These are phyloP conservation scores for Rallus limicola DNA, from an alignment of 2,113 vertebrate species.

Conservation along the genomic window DNA sequence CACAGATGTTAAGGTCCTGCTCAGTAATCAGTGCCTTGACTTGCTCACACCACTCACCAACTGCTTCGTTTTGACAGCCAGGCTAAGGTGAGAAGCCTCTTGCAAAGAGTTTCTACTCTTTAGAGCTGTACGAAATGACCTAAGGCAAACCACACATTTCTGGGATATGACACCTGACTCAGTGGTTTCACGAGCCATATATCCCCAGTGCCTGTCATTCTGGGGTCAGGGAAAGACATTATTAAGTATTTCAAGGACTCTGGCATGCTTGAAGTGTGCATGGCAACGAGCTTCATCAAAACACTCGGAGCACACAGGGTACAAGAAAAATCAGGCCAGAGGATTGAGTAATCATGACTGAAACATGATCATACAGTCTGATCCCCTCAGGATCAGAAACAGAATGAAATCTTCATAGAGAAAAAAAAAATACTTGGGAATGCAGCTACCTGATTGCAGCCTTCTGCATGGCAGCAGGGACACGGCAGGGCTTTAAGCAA, in stretches of 20 bases:
- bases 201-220: background rate
- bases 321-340: background rate
- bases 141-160: background rate
- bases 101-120: background rate
- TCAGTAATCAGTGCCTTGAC: background rate
- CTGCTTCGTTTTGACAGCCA: background rate
- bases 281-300: conserved; percentile 23
- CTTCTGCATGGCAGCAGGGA: background rate
- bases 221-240: background rate
- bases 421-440: background rate
- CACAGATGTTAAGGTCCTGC: background rate
- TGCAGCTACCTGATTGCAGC: background rate
- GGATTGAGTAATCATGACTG: conserved; percentile 10
- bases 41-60: background rate
- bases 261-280: background rate
- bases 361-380: background rate
- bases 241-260: conserved; percentile 1
- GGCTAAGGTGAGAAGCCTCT: background rate
- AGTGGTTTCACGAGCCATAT: background rate
- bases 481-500: background rate
- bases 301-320: background rate
- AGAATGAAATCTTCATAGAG: background rate
- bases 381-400: conserved; percentile 18
- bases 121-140: background rate
- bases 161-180: background rate